Evolutionary conservation across 2,888 invertebrate species (phyloP), one percentile per base, ranked within the genome.

Genomic region (Clepsis dumicolana): DNA sequence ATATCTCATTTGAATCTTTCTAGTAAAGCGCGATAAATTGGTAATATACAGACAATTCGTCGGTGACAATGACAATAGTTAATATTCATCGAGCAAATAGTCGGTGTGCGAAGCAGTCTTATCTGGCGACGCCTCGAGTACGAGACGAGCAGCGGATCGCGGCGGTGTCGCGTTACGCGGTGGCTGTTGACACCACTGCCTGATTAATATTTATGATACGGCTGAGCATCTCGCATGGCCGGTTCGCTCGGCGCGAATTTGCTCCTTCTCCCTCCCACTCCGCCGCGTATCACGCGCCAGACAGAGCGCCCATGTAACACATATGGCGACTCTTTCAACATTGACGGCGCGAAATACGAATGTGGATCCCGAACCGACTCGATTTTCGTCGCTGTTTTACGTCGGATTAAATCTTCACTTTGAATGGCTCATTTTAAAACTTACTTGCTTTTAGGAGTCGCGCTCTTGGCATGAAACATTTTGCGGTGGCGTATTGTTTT

Each of bases 191-290:
- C 93, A 93, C 93, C 93, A 93, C 90, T 86, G 93, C 91, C 92
- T 93, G 93, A 93, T 93, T 93, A 93, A 93, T 93, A 93, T 93
- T 93, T 93, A 93, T 93, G 93, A 93, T 93, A 92, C 89, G 90
- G 85, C 89, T 88, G 91, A 92, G 90, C 91, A 93, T 93, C 93
- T 93, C 91, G 93, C 89, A 92, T 91, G 93, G 93, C 91, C 91
- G 90, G 92, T 91, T 92, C 82, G 88, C 83, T 85, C 88, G 86
- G 82, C 85, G 92, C 92, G 87, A 92, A 91, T 91, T 85, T 85
- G 80, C 83, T 82, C 84, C 79, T 74, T 91, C 91, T 80, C 81
- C 75, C 86, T 93, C 86, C 75, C 87, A 80, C 90, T 74, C 78
- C 77, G 71, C 73, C 71, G 62, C 70, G 54, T 69, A 71, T 71